Evolutionary conservation across 2,888 invertebrate genomes (phyloP).

Genomic region (Criorhina ranunculi): DNA sequence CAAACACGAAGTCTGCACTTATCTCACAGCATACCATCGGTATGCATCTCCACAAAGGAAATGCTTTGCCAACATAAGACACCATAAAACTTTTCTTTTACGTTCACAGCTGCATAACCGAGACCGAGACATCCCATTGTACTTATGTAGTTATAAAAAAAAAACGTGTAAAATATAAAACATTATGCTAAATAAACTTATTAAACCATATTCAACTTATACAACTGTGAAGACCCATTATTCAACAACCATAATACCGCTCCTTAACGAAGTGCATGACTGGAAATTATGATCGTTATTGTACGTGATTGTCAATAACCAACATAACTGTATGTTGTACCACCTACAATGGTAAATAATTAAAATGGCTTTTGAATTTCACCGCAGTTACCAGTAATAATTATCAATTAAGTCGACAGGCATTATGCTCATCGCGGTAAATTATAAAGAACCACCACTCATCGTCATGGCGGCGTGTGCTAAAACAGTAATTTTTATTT

Average conservation of each 20-base stretch:
- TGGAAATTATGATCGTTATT: conserved; percentile 5
- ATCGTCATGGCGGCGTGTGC: conserved; percentile 38
- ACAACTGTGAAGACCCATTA: neutral
- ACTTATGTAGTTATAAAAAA: no score
- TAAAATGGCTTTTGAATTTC: conserved; percentile 37
- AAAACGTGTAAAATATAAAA: neutral
- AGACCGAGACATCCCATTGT: no score
- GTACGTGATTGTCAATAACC: conserved; percentile 7
- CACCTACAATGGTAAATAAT: conserved; percentile 45
- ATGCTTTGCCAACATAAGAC: no score
- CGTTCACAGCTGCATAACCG: no score
- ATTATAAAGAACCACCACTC: conserved; percentile 12
- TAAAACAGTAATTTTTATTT: conserved; percentile 44
- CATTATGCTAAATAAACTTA: neutral
- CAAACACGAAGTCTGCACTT: no score
- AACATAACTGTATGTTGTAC: conserved; percentile 9
- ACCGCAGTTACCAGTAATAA: conserved; percentile 47
- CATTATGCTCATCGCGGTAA: conserved; percentile 24
- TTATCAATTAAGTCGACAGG: conserved; percentile 49
- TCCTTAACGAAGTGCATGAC: neutral
- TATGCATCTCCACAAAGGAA: no score
- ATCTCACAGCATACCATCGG: no score
- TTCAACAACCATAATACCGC: neutral
- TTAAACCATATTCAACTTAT: neutral
- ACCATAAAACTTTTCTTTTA: no score